Percentiles rank a stretch among this genome's conserved stretches.
Conservation (phyloP, 2,888 invertebrate species). For the Metalampra italica region DNA sequence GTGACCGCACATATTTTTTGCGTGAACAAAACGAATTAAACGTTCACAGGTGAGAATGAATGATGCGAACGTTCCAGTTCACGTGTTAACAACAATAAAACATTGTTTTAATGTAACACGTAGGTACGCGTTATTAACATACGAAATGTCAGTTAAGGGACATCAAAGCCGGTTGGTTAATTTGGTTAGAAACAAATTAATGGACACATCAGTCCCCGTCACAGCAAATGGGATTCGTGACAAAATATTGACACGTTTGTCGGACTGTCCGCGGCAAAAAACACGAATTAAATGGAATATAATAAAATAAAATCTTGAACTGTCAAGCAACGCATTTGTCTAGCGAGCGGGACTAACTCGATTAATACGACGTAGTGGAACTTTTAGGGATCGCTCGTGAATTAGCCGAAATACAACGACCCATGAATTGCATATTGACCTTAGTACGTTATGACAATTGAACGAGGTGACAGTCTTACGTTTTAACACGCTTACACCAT, state of each 20-base stretch:
- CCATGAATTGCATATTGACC: no score
- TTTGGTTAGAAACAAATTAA: slow-evolving; percentile 71
- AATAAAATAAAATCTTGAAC: slow-evolving; percentile 53
- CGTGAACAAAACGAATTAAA: slow-evolving; percentile 4
- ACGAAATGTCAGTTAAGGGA: slow-evolving; percentile 41
- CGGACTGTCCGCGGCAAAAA: slow-evolving; percentile 40
- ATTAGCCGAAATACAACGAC: not conserved
- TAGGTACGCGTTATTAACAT: slow-evolving; percentile 18
- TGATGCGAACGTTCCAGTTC: slow-evolving; percentile 28
- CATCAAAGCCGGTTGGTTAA: slow-evolving; percentile 66
- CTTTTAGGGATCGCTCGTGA: slow-evolving; percentile 4
- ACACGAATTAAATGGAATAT: slow-evolving; percentile 54
- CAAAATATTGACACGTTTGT: slow-evolving; percentile 72
- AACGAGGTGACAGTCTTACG: no score
- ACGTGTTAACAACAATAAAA: slow-evolving; percentile 36
- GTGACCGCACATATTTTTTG: not conserved
- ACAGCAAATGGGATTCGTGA: slow-evolving; percentile 67
- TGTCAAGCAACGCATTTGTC: slow-evolving; percentile 62
- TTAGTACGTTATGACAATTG: no score
- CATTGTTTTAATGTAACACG: slow-evolving; percentile 38
- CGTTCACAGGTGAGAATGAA: slow-evolving; percentile 21
- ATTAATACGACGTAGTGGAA: slow-evolving; percentile 36
- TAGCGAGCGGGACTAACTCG: slow-evolving; percentile 65
- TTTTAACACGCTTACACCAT: no score
- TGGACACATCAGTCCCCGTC: slow-evolving; percentile 70